Evolutionary conservation across 35 echinoderm and acorn worm species (phyloP), one percentile per base, ranked within the genome.

Genomic region (Hemicentrotus pulcherrimus): DNA sequence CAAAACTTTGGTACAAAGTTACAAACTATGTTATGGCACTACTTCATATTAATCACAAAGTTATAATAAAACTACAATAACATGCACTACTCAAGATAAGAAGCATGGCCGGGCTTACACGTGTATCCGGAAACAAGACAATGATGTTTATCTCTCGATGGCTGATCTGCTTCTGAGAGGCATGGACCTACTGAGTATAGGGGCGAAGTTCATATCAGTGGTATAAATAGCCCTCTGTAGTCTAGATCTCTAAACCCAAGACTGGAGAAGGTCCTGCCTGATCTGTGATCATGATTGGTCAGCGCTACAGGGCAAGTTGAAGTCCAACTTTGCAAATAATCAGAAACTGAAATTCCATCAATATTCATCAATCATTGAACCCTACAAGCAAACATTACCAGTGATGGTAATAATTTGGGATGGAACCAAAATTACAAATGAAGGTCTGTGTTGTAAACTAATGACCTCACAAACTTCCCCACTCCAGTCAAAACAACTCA

Each of bases 401-500:
- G 15, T 55, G 50, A 55, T 55, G 0, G 50, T 55, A 55, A 55
- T n/a, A 78, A 78, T 78, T 78, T 2, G 65, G 65, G 22, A 22
- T 30, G 7, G 19, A n/a, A 28, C 22, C 15, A 15, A 55, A 41
- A 41, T 11, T 59, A 59, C 52, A 78, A 78, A 41, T 41, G 61
- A 70, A 24, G 61, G 61, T 70, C 61, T 70, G 61, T 70, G 61
- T 2, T 28, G 24, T 16, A 70, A 18, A 70, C 61, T 70, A 70
- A 70, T 24, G 16, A 70, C 6, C 61, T 41, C 35, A 41, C 35
- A 59, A 59, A 59, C 11, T 14, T 59, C 52, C 52, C 61, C 61
- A 24, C 24, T 78, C 65, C 65, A 78, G 65, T 78, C 65, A 78
- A 78, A 78, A 78, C 65, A 78, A 78, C 65, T 78, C 65, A 78